Evolutionary conservation across 2,113 vertebrate genomes (phyloP).

Genomic region (Psettodes erumei): DNA sequence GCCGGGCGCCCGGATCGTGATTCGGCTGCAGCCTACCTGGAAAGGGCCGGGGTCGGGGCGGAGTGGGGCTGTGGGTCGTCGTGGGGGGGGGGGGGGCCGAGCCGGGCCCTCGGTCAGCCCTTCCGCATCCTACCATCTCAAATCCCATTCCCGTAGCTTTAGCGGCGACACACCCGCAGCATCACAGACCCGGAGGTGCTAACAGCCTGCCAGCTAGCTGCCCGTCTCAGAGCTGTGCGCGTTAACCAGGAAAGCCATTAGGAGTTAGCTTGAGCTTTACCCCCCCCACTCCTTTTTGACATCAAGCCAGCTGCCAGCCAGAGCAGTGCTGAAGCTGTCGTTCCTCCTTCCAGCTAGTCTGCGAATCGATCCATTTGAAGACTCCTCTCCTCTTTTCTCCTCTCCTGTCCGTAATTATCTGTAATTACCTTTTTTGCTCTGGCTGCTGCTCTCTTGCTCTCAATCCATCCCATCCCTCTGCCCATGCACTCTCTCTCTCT

Average conservation of each 20-base stretch:
- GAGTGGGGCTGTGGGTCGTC: no score
- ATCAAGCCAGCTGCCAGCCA: conserved; percentile 29
- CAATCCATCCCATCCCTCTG: conserved; percentile 35
- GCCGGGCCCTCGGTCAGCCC: conserved; percentile 5
- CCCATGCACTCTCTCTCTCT: conserved; percentile 13
- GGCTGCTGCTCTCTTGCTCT: conserved; percentile 41
- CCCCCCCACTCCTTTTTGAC: not conserved
- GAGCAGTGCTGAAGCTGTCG: conserved; percentile 39
- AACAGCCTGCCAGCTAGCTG: conserved; percentile 43
- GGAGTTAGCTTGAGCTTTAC: conserved; percentile 61
- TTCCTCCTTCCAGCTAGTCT: conserved; percentile 42
- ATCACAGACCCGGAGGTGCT: conserved; percentile 57
- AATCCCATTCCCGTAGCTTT: conserved; percentile 35
- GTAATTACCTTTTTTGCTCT: conserved; percentile 50
- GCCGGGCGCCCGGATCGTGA: conserved; percentile 15
- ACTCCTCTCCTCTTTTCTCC: conserved; percentile 46
- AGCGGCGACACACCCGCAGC: conserved; percentile 20
- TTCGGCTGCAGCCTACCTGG: conserved; percentile 20
- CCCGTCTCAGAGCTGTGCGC: conserved; percentile 52
- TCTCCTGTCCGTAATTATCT: conserved; percentile 33
- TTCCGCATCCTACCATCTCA: conserved; percentile 47
- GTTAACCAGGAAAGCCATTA: conserved; percentile 57
- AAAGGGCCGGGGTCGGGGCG: not conserved
- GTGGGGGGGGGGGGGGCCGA: no score
- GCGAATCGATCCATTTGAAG: conserved; percentile 63